Percentiles rank a stretch among this genome's conserved stretches.
Evolutionary conservation across 2,888 invertebrate species (phyloP).

Genomic region (Drosophila pseudotalamancana): DNA sequence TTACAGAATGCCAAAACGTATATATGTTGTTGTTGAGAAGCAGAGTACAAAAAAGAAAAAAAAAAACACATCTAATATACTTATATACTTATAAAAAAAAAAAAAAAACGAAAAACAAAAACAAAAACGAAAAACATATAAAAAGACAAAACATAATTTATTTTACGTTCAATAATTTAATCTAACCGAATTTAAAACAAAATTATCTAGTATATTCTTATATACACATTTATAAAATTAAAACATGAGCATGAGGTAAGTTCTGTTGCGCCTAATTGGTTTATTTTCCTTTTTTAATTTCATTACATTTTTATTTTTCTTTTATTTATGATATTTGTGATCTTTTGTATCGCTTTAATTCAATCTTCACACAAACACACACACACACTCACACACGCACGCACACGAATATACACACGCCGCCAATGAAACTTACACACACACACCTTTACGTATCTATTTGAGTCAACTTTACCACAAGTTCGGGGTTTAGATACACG

Average conservation of each 20-base stretch:
- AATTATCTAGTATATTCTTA: slow-evolving; percentile 50
- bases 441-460: slow-evolving; percentile 16
- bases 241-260: slow-evolving; percentile 81
- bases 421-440: slow-evolving; percentile 13
- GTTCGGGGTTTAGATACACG: slow-evolving; percentile 24
- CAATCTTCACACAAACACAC: slow-evolving; percentile 12
- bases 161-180: slow-evolving; percentile 71
- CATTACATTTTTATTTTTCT: slow-evolving; percentile 43
- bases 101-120: slow-evolving; percentile 5
- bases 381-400: slow-evolving; percentile 8
- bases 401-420: slow-evolving; percentile 17
- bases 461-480: slow-evolving; percentile 34
- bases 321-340: slow-evolving; percentile 39
- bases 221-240: slow-evolving; percentile 61
- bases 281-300: slow-evolving; percentile 52
- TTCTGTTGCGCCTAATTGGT: slow-evolving; percentile 81
- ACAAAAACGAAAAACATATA: slow-evolving; percentile 22
- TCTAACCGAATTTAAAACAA: slow-evolving; percentile 59
- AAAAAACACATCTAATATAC: slow-evolving; percentile 18
- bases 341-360: slow-evolving; percentile 45
- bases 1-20: slow-evolving; percentile 31
- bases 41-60: slow-evolving; percentile 52
- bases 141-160: slow-evolving; percentile 67
- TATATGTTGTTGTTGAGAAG: slow-evolving; percentile 43
- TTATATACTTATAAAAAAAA: slow-evolving; percentile 19